Percentiles rank a stretch among this genome's conserved stretches.
phyloP scores from a whole-genome alignment of 2,113 vertebrate species.

The Campylomormyrus numenius region DNA sequence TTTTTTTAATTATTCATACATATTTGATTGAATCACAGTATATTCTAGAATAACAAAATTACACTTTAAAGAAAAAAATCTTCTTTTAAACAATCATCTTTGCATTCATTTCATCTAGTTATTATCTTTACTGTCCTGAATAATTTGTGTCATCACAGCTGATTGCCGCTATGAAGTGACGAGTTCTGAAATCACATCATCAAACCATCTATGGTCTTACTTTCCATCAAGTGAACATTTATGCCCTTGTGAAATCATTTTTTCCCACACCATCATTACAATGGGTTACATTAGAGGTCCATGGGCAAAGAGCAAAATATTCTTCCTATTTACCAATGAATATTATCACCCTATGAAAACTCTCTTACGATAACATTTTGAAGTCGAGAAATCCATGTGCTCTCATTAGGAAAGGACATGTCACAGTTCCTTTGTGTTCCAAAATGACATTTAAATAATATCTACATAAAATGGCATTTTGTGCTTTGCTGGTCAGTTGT shows the following conservation, averaged over 20 bases:
- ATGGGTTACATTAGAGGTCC: neutral
- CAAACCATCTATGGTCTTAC: neutral
- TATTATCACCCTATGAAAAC: neutral
- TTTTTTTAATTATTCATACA: neutral
- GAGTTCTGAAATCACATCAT: neutral
- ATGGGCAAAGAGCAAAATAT: neutral
- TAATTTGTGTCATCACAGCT: neutral
- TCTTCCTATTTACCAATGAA: neutral
- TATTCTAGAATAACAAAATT: neutral
- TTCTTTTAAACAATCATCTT: neutral
- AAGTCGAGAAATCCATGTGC: neutral
- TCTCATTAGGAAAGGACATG: neutral
- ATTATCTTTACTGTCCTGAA: neutral
- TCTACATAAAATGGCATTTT: neutral
- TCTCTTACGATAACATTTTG: neutral
- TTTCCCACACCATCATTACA: neutral
- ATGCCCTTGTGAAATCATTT: neutral
- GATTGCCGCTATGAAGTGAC: neutral
- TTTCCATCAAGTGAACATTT: neutral
- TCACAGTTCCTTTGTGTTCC: neutral
- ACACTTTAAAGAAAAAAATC: neutral
- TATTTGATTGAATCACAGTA: neutral
- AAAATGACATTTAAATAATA: neutral
- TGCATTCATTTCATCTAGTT: neutral
- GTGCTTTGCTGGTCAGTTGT: neutral